Percentiles rank a stretch among this genome's conserved stretches.
Conservation (phyloP, 2,113 vertebrate genomes). For the Rhineura floridana region DNA sequence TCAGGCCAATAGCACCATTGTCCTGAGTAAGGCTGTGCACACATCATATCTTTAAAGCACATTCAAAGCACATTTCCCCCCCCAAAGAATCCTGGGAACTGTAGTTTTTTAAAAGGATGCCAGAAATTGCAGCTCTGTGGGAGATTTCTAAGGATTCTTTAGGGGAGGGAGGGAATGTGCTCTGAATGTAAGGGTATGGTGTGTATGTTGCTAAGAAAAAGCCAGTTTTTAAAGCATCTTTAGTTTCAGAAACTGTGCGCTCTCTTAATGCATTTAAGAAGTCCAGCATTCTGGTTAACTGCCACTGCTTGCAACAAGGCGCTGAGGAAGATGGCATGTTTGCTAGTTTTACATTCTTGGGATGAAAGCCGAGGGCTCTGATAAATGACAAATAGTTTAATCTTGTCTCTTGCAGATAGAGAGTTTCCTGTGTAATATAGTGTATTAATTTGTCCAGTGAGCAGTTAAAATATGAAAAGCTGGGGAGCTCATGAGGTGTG, state of each 20-base stretch:
- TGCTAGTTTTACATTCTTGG: slow-evolving; percentile 37
- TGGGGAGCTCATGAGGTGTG: neutral
- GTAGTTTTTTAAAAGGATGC: too few species aligned
- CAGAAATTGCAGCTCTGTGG: too few species aligned
- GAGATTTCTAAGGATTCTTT: too few species aligned
- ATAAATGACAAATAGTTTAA: slow-evolving; percentile 43
- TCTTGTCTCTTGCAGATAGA: slow-evolving; percentile 36
- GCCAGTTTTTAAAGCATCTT: neutral
- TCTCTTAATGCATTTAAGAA: slow-evolving; percentile 10
- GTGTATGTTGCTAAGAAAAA: too few species aligned
- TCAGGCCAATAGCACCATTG: neutral
- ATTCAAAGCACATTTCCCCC: too few species aligned
- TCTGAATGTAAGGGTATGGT: too few species aligned
- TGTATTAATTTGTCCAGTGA: slow-evolving; percentile 49
- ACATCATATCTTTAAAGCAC: too few species aligned
- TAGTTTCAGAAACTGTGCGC: neutral
- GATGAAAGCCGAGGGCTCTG: slow-evolving; percentile 18
- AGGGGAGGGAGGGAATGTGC: too few species aligned
- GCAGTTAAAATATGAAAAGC: slow-evolving; percentile 34
- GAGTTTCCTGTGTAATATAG: slow-evolving; percentile 12
- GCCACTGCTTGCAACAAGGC: neutral
- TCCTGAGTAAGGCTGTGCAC: slow-evolving; percentile 8
- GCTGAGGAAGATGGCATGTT: slow-evolving; percentile 7
- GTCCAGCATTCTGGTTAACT: slow-evolving; percentile 14
- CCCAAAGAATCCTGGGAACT: too few species aligned